Conservation (phyloP, 2,888 invertebrate genomes). For the Philhelius pedissequus region DNA sequence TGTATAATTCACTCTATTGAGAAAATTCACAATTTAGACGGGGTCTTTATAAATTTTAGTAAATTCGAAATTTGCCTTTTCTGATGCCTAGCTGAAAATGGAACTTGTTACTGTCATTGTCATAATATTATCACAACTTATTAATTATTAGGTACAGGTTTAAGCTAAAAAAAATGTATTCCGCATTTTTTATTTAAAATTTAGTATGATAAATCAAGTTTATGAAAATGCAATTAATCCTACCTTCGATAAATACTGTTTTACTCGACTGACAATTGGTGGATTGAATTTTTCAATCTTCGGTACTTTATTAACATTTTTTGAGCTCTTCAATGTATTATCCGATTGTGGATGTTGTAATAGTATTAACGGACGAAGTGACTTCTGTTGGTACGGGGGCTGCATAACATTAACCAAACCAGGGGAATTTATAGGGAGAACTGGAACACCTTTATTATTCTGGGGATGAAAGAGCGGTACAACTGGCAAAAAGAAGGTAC, state of each 20-base stretch:
- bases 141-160: too few species aligned
- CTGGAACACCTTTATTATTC: conserved; percentile 60
- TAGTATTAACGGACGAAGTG: conserved; percentile 45
- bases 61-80: too few species aligned
- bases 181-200: background rate
- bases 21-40: too few species aligned
- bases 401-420: conserved; percentile 48
- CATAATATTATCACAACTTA: too few species aligned
- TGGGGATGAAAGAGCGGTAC: conserved; percentile 62
- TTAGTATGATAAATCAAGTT: background rate
- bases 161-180: too few species aligned
- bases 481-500: conserved; percentile 49
- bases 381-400: conserved; percentile 39
- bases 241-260: conserved; percentile 64
- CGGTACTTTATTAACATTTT: conserved; percentile 40
- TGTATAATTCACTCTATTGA: too few species aligned
- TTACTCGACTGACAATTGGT: conserved; percentile 58
- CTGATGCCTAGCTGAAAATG: too few species aligned
- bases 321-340: conserved; percentile 47
- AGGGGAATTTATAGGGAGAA: conserved; percentile 52
- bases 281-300: conserved; percentile 55
- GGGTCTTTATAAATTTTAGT: too few species aligned
- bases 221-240: conserved; percentile 11
- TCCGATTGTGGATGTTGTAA: conserved; percentile 40
- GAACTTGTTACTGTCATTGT: too few species aligned